Evolutionary conservation across 2,113 vertebrate species (phyloP).

Genomic region (Drymodes brunneopygia): DNA sequence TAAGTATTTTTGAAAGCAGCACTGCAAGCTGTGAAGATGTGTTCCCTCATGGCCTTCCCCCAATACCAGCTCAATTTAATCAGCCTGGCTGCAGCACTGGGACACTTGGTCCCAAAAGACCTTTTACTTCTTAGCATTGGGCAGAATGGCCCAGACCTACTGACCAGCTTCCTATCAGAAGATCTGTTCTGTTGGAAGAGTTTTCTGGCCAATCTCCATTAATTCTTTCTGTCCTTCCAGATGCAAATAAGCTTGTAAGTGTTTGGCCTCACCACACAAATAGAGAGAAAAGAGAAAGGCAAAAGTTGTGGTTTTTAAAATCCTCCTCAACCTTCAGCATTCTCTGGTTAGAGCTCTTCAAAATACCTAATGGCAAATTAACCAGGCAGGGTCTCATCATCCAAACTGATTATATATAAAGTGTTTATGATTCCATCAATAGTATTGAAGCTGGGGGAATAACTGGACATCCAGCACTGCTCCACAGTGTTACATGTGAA

Average conservation of each 20-base stretch:
- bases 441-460: neutral
- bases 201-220: neutral
- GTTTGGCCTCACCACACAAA: neutral
- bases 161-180: neutral
- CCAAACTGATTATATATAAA: neutral
- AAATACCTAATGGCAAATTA: neutral
- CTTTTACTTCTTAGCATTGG: neutral
- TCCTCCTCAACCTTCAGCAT: neutral
- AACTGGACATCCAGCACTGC: neutral
- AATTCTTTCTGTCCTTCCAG: neutral
- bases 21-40: neutral
- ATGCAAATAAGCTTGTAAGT: neutral
- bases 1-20: neutral
- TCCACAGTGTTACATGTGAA: neutral
- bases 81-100: neutral
- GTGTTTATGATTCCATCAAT: neutral
- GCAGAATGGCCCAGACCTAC: neutral
- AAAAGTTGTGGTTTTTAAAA: neutral
- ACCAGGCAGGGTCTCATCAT: neutral
- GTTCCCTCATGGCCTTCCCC: neutral
- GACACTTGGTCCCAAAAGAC: neutral
- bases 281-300: neutral
- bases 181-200: neutral
- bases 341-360: neutral
- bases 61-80: neutral